Evolutionary conservation across 2,888 invertebrate species (phyloP), one percentile per base, ranked within the genome.

Genomic region (Drosophila cracens): DNA sequence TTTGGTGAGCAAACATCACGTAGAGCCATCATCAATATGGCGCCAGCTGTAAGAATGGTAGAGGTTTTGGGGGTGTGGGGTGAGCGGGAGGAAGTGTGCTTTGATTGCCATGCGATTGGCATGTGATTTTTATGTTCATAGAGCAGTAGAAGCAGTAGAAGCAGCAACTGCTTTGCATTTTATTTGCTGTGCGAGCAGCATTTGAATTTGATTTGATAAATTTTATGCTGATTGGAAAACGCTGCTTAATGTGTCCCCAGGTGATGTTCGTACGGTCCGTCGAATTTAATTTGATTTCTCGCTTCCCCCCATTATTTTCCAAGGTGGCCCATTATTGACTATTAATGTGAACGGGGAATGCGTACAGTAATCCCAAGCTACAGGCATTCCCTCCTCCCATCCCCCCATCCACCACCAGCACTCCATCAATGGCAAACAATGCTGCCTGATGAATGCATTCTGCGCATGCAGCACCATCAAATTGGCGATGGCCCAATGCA

Each of bases 121-220:
- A 83, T 87, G 72, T 74, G 87, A 89, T 87, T 85, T 86, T 88
- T 81, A 81, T 83, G 67, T 72, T 62, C 49, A 16, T 8, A 46
- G 46, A 46, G 46, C 46, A 46, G 46, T 13, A 43, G 43, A 21
- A 58, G 56, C 82, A 34, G 33, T 34, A 34, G 46, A 21, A 46
- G 25, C 8, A 46, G 46, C 25, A 63, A 59, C 29, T 65, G 70
- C 56, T 86, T 86, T 89, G 85, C 85, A 86, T 86, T 86, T 84
- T 60, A 79, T 70, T 79, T 71, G 76, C 81, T 36, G 34, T 29
- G 74, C 66, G 34, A 74, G 38, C 52, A 65, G 65, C 78, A 82
- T 83, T 86, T 76, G 89, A 83, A 81, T 89, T 87, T 89, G 88
- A 87, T 87, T 87, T 87, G 87, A 87, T 89, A 87, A 83, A 87